Base-by-base conservation (phyloP, 2,888 invertebrate genomes). In the Nasonia oneida region DNA sequence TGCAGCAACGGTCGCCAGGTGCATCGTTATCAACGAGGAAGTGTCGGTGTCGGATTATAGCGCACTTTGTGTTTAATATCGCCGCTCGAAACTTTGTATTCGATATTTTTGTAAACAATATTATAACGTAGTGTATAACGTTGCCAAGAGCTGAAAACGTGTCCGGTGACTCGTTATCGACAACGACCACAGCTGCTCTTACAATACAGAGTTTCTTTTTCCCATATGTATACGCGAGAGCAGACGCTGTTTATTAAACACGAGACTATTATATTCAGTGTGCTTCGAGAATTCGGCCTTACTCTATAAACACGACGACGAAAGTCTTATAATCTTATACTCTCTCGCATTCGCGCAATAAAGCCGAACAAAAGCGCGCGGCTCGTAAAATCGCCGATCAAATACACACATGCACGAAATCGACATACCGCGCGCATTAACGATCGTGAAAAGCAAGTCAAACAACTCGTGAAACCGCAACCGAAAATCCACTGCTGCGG, bases 1-100 rank as follows among this genome's bases (percentile, higher is more conserved):
- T 33, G 47, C 80, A 37, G 37, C 71, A 78, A 78, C 77, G 85
- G 74, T 42, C 85, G 81, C 70, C 64, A 53, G 57, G 18, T 18
- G 14, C 47, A 29, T 80, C 84, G 80, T 80, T 84, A 81, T 86
- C 81, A 79, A 87, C 83, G 87, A 86, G 84, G 88, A 88, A 88
- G 87, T 83, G 83, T 37, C 84, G 87, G 87, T 85, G 83, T 88
- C 87, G 86, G 85, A 83, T 88, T 86, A 81, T 80, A 75, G 53
- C 10, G 33, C 61, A n/a, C 50, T 61, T 47, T 29, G 50, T 57
- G 10, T 29, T 29, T 74, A 61, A 81, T 81, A 74, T 64, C 39
- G 12, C 71, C 71, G 71, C 71, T 23, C 18, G 47, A 73, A 82
- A 83, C 86, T 86, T 82, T 83, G 83, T 86, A 86, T 82, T 70